phyloP scores from a whole-genome alignment of 2,113 vertebrate species.

The Thalassoma bifasciatum region DNA sequence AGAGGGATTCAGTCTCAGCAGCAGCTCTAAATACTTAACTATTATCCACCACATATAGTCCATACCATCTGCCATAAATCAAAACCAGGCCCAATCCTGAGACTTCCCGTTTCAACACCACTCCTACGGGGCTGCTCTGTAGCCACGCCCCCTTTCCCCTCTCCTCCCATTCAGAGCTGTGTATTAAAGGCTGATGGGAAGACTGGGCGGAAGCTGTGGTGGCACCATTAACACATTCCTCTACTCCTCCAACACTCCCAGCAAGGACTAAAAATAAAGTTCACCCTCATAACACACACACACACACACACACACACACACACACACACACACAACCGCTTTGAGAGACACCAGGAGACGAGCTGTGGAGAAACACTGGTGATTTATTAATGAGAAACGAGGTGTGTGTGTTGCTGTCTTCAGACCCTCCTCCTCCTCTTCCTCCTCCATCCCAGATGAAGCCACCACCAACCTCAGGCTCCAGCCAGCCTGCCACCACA shows the following conservation, averaged over 20 bases:
- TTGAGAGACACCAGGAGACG: slow-evolving; percentile 38
- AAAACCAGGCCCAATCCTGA: slow-evolving; percentile 50
- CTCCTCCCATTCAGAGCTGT: slow-evolving; percentile 23
- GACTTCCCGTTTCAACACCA: slow-evolving; percentile 39
- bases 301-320: neutral
- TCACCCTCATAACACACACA: slow-evolving; percentile 8
- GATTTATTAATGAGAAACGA: slow-evolving; percentile 75
- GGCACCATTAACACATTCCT: slow-evolving; percentile 80
- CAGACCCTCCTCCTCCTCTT: slow-evolving; percentile 19
- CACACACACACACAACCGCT: slow-evolving; percentile 1
- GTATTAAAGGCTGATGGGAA: slow-evolving; percentile 64
- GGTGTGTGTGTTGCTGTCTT: slow-evolving; percentile 55
- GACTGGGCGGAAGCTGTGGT: slow-evolving; percentile 79
- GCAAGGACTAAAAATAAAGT: slow-evolving; percentile 65
- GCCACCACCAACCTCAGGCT: slow-evolving; percentile 64
- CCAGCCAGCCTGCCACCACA: slow-evolving; percentile 79
- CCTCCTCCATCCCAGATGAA: slow-evolving; percentile 36
- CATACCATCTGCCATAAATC: slow-evolving; percentile 63
- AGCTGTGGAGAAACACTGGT: slow-evolving; percentile 49
- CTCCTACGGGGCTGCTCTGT: slow-evolving; percentile 7
- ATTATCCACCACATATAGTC: slow-evolving; percentile 61
- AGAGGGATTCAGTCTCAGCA: slow-evolving; percentile 15
- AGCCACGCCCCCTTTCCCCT: slow-evolving; percentile 41
- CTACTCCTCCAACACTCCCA: slow-evolving; percentile 60
- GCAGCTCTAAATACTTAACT: slow-evolving; percentile 2